phyloP scores from a whole-genome alignment of 2,888 invertebrate genomes.

The Stegana nigrithorax region DNA sequence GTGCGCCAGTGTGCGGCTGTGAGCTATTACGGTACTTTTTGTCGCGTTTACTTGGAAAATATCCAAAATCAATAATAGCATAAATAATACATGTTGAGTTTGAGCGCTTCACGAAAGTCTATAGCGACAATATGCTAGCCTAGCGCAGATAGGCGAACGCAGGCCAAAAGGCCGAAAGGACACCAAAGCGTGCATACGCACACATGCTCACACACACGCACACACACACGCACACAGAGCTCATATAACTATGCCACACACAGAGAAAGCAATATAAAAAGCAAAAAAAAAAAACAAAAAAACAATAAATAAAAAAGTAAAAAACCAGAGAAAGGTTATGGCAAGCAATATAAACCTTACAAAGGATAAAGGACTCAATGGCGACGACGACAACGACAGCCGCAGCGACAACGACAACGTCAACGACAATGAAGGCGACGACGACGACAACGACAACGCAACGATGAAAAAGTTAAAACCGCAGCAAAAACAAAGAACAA shows the following conservation, averaged over 20 bases:
- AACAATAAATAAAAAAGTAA: neutral
- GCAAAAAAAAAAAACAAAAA: neutral
- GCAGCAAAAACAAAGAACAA: slow-evolving; percentile 6
- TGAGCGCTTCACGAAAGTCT: slow-evolving; percentile 16
- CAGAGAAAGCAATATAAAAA: neutral
- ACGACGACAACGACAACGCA: neutral
- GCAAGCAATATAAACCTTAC: neutral
- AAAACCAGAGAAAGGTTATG: no score
- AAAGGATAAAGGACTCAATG: slow-evolving; percentile 4
- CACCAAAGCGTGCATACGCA: neutral
- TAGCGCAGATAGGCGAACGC: slow-evolving; percentile 34
- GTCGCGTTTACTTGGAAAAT: slow-evolving; percentile 10
- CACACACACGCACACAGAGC: neutral
- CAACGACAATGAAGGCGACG: no score
- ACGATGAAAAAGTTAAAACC: slow-evolving; percentile 1
- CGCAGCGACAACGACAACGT: neutral
- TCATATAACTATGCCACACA: neutral
- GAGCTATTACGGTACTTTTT: no score
- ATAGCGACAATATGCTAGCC: slow-evolving; percentile 50
- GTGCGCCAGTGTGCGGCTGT: neutral
- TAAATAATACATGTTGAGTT: slow-evolving; percentile 50
- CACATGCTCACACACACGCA: neutral
- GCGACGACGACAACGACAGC: neutral
- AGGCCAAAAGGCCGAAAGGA: neutral
- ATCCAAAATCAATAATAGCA: slow-evolving; percentile 55